phyloP scores from a whole-genome alignment of 64 coral and sea anemone genomes.

The Dendrophyllia cribrosa region DNA sequence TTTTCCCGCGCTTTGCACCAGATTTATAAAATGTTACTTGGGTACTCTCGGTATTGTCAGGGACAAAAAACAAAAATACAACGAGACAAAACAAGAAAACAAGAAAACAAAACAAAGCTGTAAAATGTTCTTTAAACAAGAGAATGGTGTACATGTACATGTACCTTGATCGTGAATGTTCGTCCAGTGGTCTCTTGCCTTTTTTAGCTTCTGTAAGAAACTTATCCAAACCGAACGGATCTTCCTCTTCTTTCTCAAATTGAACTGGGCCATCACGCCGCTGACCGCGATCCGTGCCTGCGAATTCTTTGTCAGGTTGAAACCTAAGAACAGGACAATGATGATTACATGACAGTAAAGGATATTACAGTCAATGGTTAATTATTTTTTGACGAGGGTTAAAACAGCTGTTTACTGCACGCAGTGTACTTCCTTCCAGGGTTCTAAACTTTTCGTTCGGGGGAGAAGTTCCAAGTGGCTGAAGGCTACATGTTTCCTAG shows the following conservation, averaged over 20 bases:
- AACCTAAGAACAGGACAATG: constrained; percentile 61
- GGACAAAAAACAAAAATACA: too few relatives aligned
- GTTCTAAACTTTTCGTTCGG: too few relatives aligned
- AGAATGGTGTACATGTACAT: not conserved
- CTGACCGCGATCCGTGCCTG: constrained; percentile 91
- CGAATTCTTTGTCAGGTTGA: constrained; percentile 96
- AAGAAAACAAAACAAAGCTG: too few relatives aligned
- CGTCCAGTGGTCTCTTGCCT: constrained; percentile 93
- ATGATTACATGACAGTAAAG: not conserved
- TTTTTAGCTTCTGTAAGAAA: constrained; percentile 99
- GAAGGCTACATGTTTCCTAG: too few relatives aligned
- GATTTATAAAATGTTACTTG: too few relatives aligned
- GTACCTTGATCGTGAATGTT: constrained; percentile 83
- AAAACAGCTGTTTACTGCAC: too few relatives aligned
- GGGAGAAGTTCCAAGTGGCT: too few relatives aligned
- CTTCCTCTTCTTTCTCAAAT: constrained; percentile 95
- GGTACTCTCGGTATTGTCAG: too few relatives aligned
- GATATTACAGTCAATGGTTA: not conserved
- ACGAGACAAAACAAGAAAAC: too few relatives aligned
- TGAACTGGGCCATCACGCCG: constrained; percentile 97
- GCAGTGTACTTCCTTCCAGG: too few relatives aligned
- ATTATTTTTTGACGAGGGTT: not conserved
- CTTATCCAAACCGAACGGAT: constrained; percentile 99
- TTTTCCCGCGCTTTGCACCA: too few relatives aligned
- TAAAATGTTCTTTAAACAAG: too few relatives aligned